Percentiles rank a stretch among this genome's conserved stretches.
Evolutionary conservation across 2,888 invertebrate genomes (phyloP).

Genomic region (Drosophila ustulata): DNA sequence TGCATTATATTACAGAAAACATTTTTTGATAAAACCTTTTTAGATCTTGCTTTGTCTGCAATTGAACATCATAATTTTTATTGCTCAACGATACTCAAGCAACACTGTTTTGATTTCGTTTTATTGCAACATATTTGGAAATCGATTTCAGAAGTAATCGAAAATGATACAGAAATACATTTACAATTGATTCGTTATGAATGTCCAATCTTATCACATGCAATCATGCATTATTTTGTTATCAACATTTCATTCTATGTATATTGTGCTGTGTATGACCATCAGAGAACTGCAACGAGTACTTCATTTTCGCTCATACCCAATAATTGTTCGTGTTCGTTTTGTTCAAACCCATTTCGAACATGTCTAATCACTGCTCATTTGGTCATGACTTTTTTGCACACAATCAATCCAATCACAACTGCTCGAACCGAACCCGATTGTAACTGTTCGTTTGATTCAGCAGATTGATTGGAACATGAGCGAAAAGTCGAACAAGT

Average conservation of each 20-base stretch:
- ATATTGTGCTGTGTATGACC: constrained; percentile 15
- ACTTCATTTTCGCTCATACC: too few relatives aligned
- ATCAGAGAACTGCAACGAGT: too few relatives aligned
- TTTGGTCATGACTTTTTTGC: too few relatives aligned
- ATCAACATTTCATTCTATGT: constrained; percentile 9
- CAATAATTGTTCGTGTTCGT: too few relatives aligned
- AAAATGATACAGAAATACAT: neutral
- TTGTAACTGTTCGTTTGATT: too few relatives aligned
- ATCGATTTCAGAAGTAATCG: neutral
- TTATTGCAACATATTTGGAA: neutral
- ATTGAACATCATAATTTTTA: neutral
- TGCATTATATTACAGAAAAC: neutral
- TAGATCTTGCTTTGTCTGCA: neutral
- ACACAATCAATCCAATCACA: too few relatives aligned
- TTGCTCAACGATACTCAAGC: neutral
- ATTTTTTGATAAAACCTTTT: neutral
- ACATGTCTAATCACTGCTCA: too few relatives aligned
- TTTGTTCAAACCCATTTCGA: too few relatives aligned
- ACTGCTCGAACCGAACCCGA: too few relatives aligned
- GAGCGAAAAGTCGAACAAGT: too few relatives aligned
- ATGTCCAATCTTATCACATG: neutral
- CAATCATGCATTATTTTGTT: constrained; percentile 4
- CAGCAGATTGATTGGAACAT: too few relatives aligned
- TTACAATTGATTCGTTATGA: neutral
- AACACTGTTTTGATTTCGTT: neutral